These are phyloP conservation scores for Malurus cyaneus DNA, from an alignment of 2,113 vertebrate species.

Conservation along the genomic window DNA sequence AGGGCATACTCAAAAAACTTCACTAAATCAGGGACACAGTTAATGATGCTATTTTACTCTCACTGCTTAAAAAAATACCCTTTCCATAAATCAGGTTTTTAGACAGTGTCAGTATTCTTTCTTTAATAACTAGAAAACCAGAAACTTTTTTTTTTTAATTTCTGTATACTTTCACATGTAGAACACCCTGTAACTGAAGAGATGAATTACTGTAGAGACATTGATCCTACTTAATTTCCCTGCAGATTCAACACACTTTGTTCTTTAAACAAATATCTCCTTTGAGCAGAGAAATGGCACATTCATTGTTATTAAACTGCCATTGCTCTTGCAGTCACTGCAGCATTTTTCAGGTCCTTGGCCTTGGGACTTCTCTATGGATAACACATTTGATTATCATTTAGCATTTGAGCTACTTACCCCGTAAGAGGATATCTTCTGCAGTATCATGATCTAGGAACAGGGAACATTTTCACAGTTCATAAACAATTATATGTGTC, in stretches of 20 bases:
- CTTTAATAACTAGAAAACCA: not conserved
- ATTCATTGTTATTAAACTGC: not conserved
- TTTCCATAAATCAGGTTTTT: not conserved
- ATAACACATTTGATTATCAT: not conserved
- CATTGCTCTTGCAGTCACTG: not conserved
- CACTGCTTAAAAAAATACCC: not conserved
- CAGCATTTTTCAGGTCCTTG: not conserved
- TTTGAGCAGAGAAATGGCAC: not conserved
- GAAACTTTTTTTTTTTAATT: not conserved
- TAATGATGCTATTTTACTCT: not conserved
- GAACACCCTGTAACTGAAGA: not conserved
- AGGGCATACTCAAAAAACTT: not conserved
- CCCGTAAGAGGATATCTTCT: not conserved
- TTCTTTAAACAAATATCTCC: conserved; percentile 25
- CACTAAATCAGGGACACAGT: not conserved
- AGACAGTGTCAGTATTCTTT: not conserved
- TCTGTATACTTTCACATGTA: not conserved
- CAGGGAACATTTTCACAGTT: not conserved
- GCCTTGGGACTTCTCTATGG: not conserved
- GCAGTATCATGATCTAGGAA: not conserved
- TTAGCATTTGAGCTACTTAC: not conserved
- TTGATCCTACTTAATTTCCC: conserved; percentile 12
- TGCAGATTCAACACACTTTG: not conserved
- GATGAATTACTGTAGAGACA: not conserved
- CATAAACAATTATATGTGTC: not conserved